phyloP scores from a whole-genome alignment of 2,797 vertebrate genomes.

The Pterois miles region DNA sequence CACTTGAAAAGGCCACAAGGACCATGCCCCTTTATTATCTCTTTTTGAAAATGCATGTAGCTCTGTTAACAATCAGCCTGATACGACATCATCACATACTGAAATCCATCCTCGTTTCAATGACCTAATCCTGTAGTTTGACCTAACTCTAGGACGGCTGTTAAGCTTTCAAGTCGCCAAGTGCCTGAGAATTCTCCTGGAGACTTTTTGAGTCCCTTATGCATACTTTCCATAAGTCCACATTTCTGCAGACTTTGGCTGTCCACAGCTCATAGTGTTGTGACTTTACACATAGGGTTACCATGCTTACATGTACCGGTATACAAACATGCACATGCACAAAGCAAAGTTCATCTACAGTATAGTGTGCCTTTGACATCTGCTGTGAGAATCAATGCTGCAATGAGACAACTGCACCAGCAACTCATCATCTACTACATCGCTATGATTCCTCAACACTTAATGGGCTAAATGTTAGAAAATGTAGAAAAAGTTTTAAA shows the following conservation, averaged over 20 bases:
- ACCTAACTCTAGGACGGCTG: background rate
- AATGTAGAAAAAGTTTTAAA: background rate
- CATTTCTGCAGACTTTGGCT: too few species aligned
- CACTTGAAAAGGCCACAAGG: background rate
- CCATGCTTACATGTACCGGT: too few species aligned
- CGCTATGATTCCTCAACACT: background rate
- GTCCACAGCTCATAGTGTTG: too few species aligned
- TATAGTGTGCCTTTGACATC: background rate
- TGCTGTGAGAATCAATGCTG: background rate
- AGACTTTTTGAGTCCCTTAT: too few species aligned
- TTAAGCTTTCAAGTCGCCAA: background rate
- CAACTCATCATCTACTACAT: background rate
- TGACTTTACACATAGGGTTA: too few species aligned
- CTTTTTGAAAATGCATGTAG: constrained; percentile 6
- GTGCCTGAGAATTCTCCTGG: background rate
- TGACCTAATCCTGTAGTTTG: background rate
- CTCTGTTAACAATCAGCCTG: constrained; percentile 5
- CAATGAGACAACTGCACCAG: background rate
- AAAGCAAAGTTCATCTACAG: background rate
- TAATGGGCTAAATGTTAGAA: background rate
- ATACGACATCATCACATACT: constrained; percentile 5
- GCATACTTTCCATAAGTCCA: too few species aligned
- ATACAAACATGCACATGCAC: too few species aligned
- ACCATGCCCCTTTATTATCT: background rate
- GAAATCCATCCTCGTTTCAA: background rate